phyloP scores from a whole-genome alignment of 2,797 vertebrate species.

The Sebastes iracundus region DNA sequence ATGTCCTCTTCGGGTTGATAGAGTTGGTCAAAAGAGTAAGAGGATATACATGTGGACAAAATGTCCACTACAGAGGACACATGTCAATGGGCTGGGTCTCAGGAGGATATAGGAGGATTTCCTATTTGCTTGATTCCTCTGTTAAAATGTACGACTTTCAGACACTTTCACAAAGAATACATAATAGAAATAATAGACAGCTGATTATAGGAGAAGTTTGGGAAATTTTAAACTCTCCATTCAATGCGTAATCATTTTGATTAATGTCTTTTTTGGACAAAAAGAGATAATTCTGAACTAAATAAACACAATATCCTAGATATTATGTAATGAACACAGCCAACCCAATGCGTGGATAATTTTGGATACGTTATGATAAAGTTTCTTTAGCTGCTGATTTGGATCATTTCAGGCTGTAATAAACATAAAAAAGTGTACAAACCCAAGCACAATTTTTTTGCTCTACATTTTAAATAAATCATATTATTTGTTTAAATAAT shows the following conservation, averaged over 20 bases:
- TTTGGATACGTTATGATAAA: background rate
- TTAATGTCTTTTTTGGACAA: background rate
- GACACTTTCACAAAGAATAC: background rate
- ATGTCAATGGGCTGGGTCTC: too few species aligned
- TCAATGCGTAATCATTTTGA: background rate
- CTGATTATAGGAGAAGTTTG: background rate
- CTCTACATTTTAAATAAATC: background rate
- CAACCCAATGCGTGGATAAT: background rate
- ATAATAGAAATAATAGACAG: background rate
- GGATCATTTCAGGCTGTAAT: background rate
- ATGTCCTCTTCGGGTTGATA: too few species aligned
- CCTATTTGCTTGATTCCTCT: background rate
- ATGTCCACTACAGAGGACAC: too few species aligned
- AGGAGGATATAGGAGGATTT: background rate
- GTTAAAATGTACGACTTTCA: background rate
- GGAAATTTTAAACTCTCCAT: background rate
- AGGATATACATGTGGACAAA: too few species aligned
- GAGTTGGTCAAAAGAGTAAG: too few species aligned
- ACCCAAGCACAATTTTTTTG: background rate
- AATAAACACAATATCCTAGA: background rate
- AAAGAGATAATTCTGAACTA: background rate
- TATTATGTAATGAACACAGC: background rate
- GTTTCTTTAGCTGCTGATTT: background rate
- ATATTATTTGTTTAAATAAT: background rate
- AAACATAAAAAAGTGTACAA: background rate